phyloP scores from a whole-genome alignment of 2,113 vertebrate genomes.

The Corythornis madagascariensis region DNA sequence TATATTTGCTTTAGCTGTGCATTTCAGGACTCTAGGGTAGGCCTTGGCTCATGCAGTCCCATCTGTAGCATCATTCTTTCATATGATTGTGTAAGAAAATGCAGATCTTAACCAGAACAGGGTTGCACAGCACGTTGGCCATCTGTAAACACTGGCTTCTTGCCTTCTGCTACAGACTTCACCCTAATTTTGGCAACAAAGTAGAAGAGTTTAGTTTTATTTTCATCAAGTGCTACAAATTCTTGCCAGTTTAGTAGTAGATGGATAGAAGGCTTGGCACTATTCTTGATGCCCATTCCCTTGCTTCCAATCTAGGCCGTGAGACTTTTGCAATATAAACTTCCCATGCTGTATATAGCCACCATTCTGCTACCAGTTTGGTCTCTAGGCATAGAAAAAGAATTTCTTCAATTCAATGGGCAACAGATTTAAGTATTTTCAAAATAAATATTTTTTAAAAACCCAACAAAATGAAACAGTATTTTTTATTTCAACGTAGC shows the following conservation, averaged over 20 bases:
- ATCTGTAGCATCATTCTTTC: background rate
- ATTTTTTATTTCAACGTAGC: background rate
- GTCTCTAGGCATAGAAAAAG: background rate
- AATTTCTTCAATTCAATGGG: background rate
- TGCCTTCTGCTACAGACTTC: constrained; percentile 30
- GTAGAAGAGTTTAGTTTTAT: constrained; percentile 17
- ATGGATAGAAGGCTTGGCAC: constrained; percentile 21
- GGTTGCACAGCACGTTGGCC: background rate
- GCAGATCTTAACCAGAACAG: background rate
- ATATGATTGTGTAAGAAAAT: background rate
- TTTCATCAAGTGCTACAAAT: constrained; percentile 35
- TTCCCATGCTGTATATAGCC: background rate
- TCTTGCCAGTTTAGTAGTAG: constrained; percentile 48
- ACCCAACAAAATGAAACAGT: background rate
- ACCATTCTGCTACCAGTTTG: background rate
- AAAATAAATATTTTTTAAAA: background rate
- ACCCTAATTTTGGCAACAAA: constrained; percentile 33
- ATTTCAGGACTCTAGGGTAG: background rate
- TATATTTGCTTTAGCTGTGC: background rate
- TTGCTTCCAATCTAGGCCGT: constrained; percentile 1
- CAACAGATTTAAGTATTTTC: background rate
- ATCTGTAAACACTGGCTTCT: constrained; percentile 42
- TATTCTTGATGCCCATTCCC: constrained; percentile 13
- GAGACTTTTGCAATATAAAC: background rate
- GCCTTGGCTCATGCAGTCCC: background rate